Conservation (phyloP, 2,797 vertebrate genomes). For the Melanotaenia nigrans region DNA sequence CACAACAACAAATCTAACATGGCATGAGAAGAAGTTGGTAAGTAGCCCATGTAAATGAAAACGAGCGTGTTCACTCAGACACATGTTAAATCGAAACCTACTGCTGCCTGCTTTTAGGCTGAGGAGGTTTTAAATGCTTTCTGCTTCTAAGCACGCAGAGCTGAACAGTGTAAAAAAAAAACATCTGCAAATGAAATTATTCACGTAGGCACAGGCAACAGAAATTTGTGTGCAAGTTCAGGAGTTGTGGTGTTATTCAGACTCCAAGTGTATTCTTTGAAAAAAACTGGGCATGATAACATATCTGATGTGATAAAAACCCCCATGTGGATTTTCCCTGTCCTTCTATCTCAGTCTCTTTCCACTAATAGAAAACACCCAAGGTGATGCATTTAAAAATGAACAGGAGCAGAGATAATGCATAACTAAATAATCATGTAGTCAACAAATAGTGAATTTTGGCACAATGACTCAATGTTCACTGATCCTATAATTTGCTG, state of each 20-base stretch:
- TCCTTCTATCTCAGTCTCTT: not conserved
- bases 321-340: not conserved
- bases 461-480: not conserved
- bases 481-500: not conserved
- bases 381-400: no score
- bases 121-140: slow-evolving; percentile 48
- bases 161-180: not conserved
- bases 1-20: slow-evolving; percentile 47
- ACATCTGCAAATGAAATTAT: not conserved
- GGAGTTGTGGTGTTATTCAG: not conserved
- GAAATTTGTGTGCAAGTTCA: not conserved
- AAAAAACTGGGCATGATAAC: not conserved
- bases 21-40: slow-evolving; percentile 15
- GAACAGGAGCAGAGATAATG: not conserved
- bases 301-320: not conserved
- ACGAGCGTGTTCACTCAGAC: slow-evolving; percentile 23
- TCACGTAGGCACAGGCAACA: not conserved
- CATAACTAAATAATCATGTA: not conserved
- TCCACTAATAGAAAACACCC: not conserved
- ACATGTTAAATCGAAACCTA: slow-evolving; percentile 43
- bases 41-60: slow-evolving; percentile 29
- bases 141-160: slow-evolving; percentile 3
- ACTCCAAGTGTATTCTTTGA: not conserved
- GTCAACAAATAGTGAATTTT: not conserved
- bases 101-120: slow-evolving; percentile 22